Evolutionary conservation across 2,888 invertebrate species (phyloP), one percentile per base, ranked within the genome.

Genomic region (Nomada fucata): DNA sequence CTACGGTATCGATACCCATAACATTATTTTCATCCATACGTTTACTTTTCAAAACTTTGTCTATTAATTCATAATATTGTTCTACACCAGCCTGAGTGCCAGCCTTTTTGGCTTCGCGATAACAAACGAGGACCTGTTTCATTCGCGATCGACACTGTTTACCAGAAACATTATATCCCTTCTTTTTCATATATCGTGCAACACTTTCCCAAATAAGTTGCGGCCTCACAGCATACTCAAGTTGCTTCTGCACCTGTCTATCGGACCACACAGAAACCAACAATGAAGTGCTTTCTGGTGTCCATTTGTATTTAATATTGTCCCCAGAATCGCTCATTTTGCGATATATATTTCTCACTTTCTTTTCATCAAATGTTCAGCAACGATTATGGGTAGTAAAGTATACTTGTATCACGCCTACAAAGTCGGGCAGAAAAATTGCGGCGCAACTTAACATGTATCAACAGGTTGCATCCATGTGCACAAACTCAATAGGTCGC

Each of bases 241-340:
- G 85, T 72, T 94, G 93, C 52, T 93, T 93, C 74, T 94, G 94
- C 13, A 94, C 93, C 73, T 93, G 93, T 50, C 89, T 91, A 70
- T 94, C 93, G 0, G 93, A 92, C 94, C 94, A 94, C 4, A 94
- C 91, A 7, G 93, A 93, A 13, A 94, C 93, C 52, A 94, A 85
- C 9, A 94, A 88, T 20, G 92, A 87, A 2, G 93, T 93, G 70
- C 94, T 93, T 55, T 93, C 94, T 0, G 92, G 92, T 0, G 92
- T 93, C 94, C 94, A 94, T 76, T 93, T 94, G 78, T 93, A 93
- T 77, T 94, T 94, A 2, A 78, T 52, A 71, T 82, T 88, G 4
- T 92, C 92, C 23, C 91, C 88, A 50, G 87, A 86, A 71, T 92
- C 92, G 72, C 91, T 92, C 91, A 93, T 92, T 9, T 84, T 81